Evolutionary conservation across 1,140 invertebrate genomes (phyloP), one percentile per base, ranked within the genome.

Genomic region (Idris sp.): DNA sequence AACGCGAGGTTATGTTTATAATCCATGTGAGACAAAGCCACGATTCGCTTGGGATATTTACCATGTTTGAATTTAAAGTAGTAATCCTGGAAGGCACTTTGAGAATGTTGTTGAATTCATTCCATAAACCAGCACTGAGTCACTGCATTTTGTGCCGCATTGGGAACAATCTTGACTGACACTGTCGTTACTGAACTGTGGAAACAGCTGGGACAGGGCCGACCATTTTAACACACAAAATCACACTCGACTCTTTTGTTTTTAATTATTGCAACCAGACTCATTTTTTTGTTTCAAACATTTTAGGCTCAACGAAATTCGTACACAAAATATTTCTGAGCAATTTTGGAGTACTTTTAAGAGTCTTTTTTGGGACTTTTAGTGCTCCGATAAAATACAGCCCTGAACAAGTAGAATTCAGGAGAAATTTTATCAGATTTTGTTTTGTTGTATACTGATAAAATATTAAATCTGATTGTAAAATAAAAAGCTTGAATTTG

Each of bases 111-210:
- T 48, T 41, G 30, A 68, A 74, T 51, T 68, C 72, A 68, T 74
- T 68, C 72, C 54, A 74, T 61, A 38, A 51, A 28, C 40, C 22
- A 65, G 22, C 36, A 62, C 56, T 31, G 41, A 59, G 26, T 74
- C 56, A 74, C 62, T 48, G 71, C 71, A 74, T 74, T 74, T 74
- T 67, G 56, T 74, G 41, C 41, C 49, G 71, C 71, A 68, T 74
- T 62, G 48, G 22, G 43, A 46, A 48, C 71, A 40, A 62, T 56
- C 56, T 35, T 74, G 41, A 43, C 53, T 59, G 64, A 68, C 64
- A 68, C 64, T 68, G 64, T 59, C 64, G 64, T 36, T 51, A 11
- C 1, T 36, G 33, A 68, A 36, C 64, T 58, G 53, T 68, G 36
- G 64, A 68, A 58, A 68, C 64, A 68, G 64, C 64, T 68, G 64